Conservation (phyloP, 2,888 invertebrate species). For the Rotaria macrura region DNA sequence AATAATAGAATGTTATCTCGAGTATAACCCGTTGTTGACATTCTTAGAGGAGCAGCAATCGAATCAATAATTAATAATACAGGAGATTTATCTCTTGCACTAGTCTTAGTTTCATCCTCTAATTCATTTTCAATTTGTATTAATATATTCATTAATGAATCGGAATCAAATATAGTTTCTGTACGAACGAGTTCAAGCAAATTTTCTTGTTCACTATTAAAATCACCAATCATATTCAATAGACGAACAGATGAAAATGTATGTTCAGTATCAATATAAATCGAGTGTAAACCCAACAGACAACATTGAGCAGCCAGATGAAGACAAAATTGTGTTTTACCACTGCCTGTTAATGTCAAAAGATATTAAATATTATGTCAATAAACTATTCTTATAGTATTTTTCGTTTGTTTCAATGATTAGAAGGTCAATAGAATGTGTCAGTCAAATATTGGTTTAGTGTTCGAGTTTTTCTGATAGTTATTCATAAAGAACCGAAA, state of each 20-base stretch:
- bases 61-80: conserved; percentile 7
- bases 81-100: not conserved
- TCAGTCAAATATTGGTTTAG: too few relatives aligned
- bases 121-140: not conserved
- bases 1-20: not conserved
- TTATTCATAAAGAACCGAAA: too few relatives aligned
- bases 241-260: conserved; percentile 7
- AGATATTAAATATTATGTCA: too few relatives aligned
- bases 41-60: not conserved
- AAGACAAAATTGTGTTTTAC: conserved; percentile 10
- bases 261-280: conserved; percentile 17
- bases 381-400: too few relatives aligned
- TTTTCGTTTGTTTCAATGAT: too few relatives aligned
- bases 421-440: too few relatives aligned
- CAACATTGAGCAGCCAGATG: not conserved
- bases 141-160: not conserved
- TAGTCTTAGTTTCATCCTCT: not conserved
- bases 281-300: not conserved
- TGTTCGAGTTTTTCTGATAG: too few relatives aligned
- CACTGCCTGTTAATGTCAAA: not conserved
- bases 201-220: not conserved
- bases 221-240: not conserved
- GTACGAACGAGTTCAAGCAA: not conserved
- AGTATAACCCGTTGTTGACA: not conserved
- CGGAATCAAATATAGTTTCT: not conserved